These are phyloP conservation scores for Cygnus buccinator DNA, from an alignment of 2,113 vertebrate species.

Conservation along the genomic window DNA sequence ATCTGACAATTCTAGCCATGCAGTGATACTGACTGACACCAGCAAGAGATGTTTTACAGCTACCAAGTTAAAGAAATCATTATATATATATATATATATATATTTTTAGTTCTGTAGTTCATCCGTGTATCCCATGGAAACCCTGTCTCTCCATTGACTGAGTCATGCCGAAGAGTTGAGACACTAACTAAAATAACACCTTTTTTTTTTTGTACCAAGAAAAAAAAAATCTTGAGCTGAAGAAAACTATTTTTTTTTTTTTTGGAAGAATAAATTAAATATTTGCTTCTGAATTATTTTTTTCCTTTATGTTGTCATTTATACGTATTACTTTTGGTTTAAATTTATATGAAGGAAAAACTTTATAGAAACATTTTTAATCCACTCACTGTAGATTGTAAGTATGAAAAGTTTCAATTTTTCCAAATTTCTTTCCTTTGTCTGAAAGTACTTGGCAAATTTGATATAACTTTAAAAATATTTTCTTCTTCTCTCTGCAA, in stretches of 20 bases:
- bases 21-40: background rate
- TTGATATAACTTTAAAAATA: background rate
- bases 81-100: too few relatives aligned
- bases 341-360: background rate
- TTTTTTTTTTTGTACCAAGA: background rate
- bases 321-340: background rate
- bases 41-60: background rate
- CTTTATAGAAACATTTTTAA: background rate
- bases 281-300: background rate
- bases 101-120: background rate
- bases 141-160: background rate
- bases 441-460: background rate
- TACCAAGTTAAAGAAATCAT: background rate
- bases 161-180: background rate
- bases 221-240: background rate
- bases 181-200: background rate
- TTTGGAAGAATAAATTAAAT: background rate
- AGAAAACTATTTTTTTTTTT: background rate
- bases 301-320: background rate
- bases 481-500: background rate
- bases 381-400: background rate
- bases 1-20: background rate
- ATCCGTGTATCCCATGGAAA: background rate
- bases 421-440: background rate
- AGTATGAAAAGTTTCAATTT: background rate